These are phyloP conservation scores for Apogon talboti DNA, from an alignment of 2,797 vertebrate species.

Conservation along the genomic window DNA sequence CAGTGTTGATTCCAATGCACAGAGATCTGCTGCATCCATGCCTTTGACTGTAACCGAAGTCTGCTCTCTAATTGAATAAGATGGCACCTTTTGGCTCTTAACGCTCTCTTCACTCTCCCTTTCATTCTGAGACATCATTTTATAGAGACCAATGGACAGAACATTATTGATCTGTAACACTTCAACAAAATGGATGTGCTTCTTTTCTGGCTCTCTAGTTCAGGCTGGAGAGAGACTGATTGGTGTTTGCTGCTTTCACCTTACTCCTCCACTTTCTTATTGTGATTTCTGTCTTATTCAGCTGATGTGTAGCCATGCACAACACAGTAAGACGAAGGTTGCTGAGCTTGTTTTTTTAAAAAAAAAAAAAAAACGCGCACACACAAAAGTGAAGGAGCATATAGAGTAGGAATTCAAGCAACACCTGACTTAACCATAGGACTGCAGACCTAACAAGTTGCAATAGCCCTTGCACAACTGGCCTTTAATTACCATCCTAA, in stretches of 20 bases:
- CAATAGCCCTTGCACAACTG: constrained; percentile 54
- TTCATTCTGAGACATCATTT: constrained; percentile 57
- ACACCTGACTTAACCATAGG: constrained; percentile 56
- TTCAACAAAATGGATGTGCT: constrained; percentile 64
- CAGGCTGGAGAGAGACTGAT: constrained; percentile 42
- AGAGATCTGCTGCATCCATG: constrained; percentile 28
- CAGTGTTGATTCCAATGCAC: constrained; percentile 13
- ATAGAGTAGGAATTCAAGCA: constrained; percentile 42
- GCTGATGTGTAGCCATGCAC: constrained; percentile 51
- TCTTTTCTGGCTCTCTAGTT: constrained; percentile 39
- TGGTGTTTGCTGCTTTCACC: constrained; percentile 55
- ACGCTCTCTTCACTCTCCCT: constrained; percentile 44
- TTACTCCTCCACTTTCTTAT: constrained; percentile 36
- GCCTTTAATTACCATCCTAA: constrained; percentile 72
- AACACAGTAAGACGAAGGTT: constrained; percentile 44
- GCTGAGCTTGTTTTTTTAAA: constrained; percentile 57
- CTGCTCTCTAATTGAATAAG: constrained; percentile 61
- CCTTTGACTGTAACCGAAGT: constrained; percentile 41
- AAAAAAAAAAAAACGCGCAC: constrained; percentile 27
- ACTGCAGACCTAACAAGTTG: constrained; percentile 62
- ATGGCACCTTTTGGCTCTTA: constrained; percentile 45
- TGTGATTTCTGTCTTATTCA: constrained; percentile 53
- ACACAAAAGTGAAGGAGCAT: neutral
- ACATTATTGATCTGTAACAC: constrained; percentile 62
- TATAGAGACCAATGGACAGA: constrained; percentile 55